A percentile compares a stretch with the other conserved stretches of the same genome.
phyloP scores from a whole-genome alignment of 2,797 vertebrate genomes.

The Betta splendens region DNA sequence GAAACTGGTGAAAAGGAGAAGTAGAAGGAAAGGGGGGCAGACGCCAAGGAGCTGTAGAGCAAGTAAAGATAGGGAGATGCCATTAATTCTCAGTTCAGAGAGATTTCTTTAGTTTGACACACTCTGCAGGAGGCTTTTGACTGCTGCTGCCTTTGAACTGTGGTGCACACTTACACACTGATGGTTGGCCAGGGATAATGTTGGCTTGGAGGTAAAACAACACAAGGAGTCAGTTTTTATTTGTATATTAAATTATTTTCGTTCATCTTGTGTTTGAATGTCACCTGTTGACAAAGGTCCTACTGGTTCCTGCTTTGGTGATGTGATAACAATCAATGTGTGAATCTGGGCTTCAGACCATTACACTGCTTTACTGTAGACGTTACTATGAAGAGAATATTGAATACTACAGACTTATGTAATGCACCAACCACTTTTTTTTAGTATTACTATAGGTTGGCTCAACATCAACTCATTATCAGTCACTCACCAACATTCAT shows the following conservation, averaged over 20 bases:
- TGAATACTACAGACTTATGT: background rate
- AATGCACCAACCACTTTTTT: background rate
- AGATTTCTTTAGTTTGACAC: slow-evolving; percentile 76
- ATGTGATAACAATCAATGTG: background rate
- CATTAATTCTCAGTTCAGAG: slow-evolving; percentile 73
- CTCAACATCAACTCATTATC: too few species aligned
- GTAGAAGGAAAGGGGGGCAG: slow-evolving; percentile 12
- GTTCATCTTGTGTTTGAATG: slow-evolving; percentile 22
- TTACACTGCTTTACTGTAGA: background rate
- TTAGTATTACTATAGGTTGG: background rate
- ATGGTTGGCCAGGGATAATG: slow-evolving; percentile 54
- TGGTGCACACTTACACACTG: slow-evolving; percentile 24
- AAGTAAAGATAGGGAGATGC: slow-evolving; percentile 57
- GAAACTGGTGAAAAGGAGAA: slow-evolving; percentile 5
- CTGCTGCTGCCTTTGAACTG: slow-evolving; percentile 70
- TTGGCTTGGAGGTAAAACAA: slow-evolving; percentile 56
- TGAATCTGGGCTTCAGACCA: background rate
- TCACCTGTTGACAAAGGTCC: slow-evolving; percentile 15
- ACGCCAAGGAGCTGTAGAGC: slow-evolving; percentile 32
- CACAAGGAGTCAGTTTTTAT: slow-evolving; percentile 10
- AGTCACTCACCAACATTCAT: too few species aligned
- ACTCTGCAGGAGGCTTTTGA: slow-evolving; percentile 73
- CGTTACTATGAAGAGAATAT: background rate
- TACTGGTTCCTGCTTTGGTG: background rate
- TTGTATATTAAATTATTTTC: slow-evolving; percentile 4